Conservation (phyloP, 1,140 invertebrate genomes). For the Tyrophagus putrescentiae region DNA sequence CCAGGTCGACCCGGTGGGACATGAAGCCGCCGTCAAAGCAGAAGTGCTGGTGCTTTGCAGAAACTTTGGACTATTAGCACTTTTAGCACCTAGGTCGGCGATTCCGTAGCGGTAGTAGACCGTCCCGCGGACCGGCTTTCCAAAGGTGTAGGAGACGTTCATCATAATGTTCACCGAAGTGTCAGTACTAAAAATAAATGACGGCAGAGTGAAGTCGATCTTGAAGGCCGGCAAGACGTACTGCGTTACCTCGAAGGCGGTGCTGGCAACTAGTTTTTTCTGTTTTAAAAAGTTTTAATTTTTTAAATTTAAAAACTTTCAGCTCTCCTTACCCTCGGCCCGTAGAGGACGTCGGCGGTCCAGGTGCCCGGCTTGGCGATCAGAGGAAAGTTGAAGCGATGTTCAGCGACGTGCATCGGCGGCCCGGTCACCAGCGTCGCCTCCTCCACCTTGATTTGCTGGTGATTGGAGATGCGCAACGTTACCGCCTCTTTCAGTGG, state of each 20-base stretch:
- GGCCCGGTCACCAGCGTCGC: neutral
- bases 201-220: conserved; percentile 25
- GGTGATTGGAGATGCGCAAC: conserved; percentile 28
- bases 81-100: neutral
- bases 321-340: conserved; percentile 17
- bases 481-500: conserved; percentile 19
- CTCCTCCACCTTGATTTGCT: conserved; percentile 26
- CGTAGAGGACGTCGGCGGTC: conserved; percentile 24
- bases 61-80: neutral
- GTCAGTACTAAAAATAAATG: conserved; percentile 23
- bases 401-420: conserved; percentile 19
- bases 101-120: conserved; percentile 25
- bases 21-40: conserved; percentile 21
- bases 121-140: conserved; percentile 32
- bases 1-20: too few relatives aligned
- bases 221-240: conserved; percentile 28
- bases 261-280: neutral
- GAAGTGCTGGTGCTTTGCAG: conserved; percentile 20
- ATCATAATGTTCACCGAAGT: conserved; percentile 20
- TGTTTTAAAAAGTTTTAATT: too few relatives aligned
- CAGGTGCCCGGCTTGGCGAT: conserved; percentile 26
- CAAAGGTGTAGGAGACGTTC: conserved; percentile 31
- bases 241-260: conserved; percentile 25
- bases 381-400: conserved; percentile 26
- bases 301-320: too few relatives aligned